These are phyloP conservation scores for Aurelia coerulea DNA, from an alignment of 30 jellyfish, hydroid and myxozoan genomes.

Conservation along the genomic window DNA sequence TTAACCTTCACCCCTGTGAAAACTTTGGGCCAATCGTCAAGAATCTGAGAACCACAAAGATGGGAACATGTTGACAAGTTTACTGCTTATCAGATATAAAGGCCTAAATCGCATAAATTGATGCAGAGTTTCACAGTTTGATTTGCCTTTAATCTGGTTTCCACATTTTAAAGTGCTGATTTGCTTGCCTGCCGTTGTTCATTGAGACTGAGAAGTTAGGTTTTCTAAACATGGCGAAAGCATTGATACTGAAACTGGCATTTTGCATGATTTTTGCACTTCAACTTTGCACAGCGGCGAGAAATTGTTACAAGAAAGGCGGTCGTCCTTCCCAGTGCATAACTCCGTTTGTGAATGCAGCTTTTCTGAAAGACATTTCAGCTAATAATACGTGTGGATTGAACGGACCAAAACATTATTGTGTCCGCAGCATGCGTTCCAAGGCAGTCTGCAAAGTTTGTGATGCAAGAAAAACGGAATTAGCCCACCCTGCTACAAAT, in stretches of 20 bases:
- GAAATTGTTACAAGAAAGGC: constrained; percentile 79
- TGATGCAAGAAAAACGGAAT: constrained; percentile 50
- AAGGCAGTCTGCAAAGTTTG: constrained; percentile 77
- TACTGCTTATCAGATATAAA: not conserved
- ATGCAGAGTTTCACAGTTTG: not conserved
- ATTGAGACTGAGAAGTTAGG: not conserved
- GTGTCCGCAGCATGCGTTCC: constrained; percentile 88
- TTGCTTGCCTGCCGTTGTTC: not conserved
- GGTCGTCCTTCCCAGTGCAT: constrained; percentile 89
- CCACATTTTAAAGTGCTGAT: not conserved
- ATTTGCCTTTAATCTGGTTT: not conserved
- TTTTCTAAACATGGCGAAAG: not conserved
- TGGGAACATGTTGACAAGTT: not conserved
- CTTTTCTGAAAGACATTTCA: constrained; percentile 67
- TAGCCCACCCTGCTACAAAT: constrained; percentile 81
- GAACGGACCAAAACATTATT: constrained; percentile 65
- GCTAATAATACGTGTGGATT: constrained; percentile 96
- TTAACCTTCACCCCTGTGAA: too few species aligned
- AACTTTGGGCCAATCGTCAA: not conserved
- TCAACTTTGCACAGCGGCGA: constrained; percentile 83
- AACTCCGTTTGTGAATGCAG: constrained; percentile 97
- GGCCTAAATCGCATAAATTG: too few species aligned
- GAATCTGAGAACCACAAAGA: constrained; percentile 33
- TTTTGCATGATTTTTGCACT: constrained; percentile 12
- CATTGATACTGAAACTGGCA: not conserved